Evolutionary conservation across 2,888 invertebrate genomes (phyloP), one percentile per base, ranked within the genome.

Genomic region (Brachyopa scutellaris): DNA sequence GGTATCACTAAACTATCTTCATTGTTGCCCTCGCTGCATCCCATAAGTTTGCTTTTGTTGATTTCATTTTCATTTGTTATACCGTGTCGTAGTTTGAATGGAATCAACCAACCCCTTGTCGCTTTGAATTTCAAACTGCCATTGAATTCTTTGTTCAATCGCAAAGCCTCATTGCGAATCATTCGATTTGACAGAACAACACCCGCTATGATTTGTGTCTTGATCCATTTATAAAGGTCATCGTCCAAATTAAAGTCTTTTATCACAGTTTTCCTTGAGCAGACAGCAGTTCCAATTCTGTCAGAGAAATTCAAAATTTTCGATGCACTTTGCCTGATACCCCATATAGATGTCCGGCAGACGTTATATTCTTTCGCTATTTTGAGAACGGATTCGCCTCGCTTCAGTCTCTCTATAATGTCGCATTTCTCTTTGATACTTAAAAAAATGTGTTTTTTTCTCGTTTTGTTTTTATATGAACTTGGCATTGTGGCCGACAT

Each of bases 391-490:
- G 74, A 15, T 6, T 40, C 6, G 8, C 64, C 64, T 13, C 42
- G 13, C 15, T 31, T 66, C 1, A 74, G 13, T n/a, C 61, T 74
- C 3, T 49, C 11, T 2, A 74, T 23, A 17, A 74, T 66, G 7
- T 66, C 66, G 36, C 74, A 74, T 31, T 74, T 74, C 13, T 64
- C 66, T 33, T 74, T 74, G n/a, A 66, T 74, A 17, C 33, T 74
- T 2, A 74, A 15, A 17, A 55, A 55, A 9, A 13, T 42, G 4
- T 55, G 67, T 47, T 57, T 69, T 13, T 38, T 26, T 49, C 33
- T 69, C 15, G n/a, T n/a, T n/a, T n/a, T n/a, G n/a, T n/a, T n/a
- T n/a, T 47, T 38, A 19, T 23, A 26, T 17, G 69, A 13, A 38
- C 3, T 1, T 17, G 11, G 21, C 40, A 5, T 38, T 11, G 2